Evolutionary conservation across 2,113 vertebrate genomes (phyloP).

Genomic region (Hemicordylus capensis): DNA sequence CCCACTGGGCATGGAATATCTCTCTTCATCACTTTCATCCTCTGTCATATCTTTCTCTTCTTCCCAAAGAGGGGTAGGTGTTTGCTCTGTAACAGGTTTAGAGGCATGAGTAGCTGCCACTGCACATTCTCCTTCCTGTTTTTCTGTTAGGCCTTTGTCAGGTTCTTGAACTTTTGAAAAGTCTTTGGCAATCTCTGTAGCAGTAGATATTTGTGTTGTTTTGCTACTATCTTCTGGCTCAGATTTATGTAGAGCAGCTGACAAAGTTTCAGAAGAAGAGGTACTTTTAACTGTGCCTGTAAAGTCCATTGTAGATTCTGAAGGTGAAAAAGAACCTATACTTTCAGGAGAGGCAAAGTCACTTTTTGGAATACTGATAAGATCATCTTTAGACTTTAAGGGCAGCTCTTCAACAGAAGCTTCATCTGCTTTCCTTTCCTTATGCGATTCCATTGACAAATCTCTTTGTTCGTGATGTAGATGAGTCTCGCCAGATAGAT

Average conservation of each 20-base stretch:
- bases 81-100: slow-evolving; percentile 43
- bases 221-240: slow-evolving; percentile 77
- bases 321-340: slow-evolving; percentile 62
- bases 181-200: slow-evolving; percentile 68
- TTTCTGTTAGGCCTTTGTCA: slow-evolving; percentile 46
- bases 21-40: slow-evolving; percentile 68
- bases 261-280: slow-evolving; percentile 67
- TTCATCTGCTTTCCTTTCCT: slow-evolving; percentile 66
- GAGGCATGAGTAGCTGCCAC: slow-evolving; percentile 52
- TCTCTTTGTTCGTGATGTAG: slow-evolving; percentile 62
- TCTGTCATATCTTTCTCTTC: slow-evolving; percentile 67
- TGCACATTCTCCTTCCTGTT: slow-evolving; percentile 32
- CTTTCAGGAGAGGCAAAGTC: slow-evolving; percentile 60
- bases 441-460: slow-evolving; percentile 64
- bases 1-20: slow-evolving; percentile 36
- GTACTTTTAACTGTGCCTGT: slow-evolving; percentile 64
- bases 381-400: slow-evolving; percentile 66
- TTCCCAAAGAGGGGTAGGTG: slow-evolving; percentile 24
- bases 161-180: slow-evolving; percentile 53
- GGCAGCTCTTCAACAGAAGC: slow-evolving; percentile 54
- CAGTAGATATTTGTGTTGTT: slow-evolving; percentile 63
- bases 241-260: slow-evolving; percentile 73
- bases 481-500: slow-evolving; percentile 46
- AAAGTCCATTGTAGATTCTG: slow-evolving; percentile 36
- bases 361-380: slow-evolving; percentile 63